Evolutionary conservation across 1,140 invertebrate genomes (phyloP).

Genomic region (Zaprionus lachaisei): DNA sequence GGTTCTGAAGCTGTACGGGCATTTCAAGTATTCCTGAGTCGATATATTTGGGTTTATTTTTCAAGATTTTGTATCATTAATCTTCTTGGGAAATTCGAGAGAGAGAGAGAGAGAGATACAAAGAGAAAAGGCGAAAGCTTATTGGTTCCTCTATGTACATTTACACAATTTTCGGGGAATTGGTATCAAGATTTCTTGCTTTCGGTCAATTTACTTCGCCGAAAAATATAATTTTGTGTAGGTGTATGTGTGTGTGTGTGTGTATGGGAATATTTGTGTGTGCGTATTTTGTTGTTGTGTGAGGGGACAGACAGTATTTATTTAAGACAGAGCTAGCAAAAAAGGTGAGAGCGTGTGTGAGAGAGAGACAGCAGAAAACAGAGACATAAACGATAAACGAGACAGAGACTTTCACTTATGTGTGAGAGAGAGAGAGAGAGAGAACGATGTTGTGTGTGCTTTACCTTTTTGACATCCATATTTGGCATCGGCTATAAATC

Average conservation of each 20-base stretch:
- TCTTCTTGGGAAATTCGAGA: slow-evolving; percentile 14
- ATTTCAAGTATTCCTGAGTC: slow-evolving; percentile 25
- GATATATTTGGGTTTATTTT: slow-evolving; percentile 33
- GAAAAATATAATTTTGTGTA: slow-evolving; percentile 28
- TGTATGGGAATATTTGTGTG: slow-evolving; percentile 26
- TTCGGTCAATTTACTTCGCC: slow-evolving; percentile 54
- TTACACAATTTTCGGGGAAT: slow-evolving; percentile 57
- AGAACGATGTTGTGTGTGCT: slow-evolving; percentile 65
- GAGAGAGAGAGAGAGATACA: slow-evolving; percentile 3
- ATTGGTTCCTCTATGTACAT: slow-evolving; percentile 71
- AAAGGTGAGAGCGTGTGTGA: slow-evolving; percentile 75
- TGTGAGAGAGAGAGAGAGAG: slow-evolving; percentile 75
- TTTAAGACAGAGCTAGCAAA: slow-evolving; percentile 66
- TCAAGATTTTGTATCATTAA: slow-evolving; percentile 52
- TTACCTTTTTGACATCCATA: slow-evolving; percentile 98
- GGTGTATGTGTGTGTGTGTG: slow-evolving; percentile 17
- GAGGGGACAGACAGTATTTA: slow-evolving; percentile 64
- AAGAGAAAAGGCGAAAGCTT: slow-evolving; percentile 19
- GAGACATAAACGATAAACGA: slow-evolving; percentile 58
- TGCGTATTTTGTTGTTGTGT: slow-evolving; percentile 35
- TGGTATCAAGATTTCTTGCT: slow-evolving; percentile 38
- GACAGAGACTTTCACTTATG: slow-evolving; percentile 73
- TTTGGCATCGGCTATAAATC: slow-evolving; percentile 94
- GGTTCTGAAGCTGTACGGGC: slow-evolving; percentile 37
- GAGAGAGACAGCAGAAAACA: slow-evolving; percentile 63